Conservation (phyloP, 2,888 invertebrate genomes). For the Thymelicus sylvestris region DNA sequence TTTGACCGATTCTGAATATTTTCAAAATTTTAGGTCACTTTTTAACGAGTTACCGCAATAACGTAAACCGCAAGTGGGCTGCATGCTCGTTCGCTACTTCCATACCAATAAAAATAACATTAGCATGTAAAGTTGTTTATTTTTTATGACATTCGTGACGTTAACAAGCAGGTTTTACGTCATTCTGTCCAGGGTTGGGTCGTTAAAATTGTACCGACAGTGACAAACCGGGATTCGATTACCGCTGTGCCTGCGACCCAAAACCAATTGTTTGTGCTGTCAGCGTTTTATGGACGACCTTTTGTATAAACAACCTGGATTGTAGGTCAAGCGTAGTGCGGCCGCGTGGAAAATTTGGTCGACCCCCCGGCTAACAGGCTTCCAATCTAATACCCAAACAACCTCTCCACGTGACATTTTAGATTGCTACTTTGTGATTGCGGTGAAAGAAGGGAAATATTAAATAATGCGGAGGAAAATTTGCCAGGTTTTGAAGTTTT, state of each 20-base stretch:
- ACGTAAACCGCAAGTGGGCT: too few relatives aligned
- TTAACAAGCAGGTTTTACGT: constrained; percentile 8
- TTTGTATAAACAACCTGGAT: constrained; percentile 54
- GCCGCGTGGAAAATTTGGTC: constrained; percentile 57
- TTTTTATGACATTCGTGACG: constrained; percentile 12
- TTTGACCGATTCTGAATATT: too few relatives aligned
- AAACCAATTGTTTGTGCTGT: constrained; percentile 52
- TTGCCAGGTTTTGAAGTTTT: constrained; percentile 3
- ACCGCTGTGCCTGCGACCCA: constrained; percentile 46
- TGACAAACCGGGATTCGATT: constrained; percentile 46
- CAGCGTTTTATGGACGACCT: constrained; percentile 57
- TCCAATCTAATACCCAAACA: constrained; percentile 37
- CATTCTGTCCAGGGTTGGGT: constrained; percentile 10
- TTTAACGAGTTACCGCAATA: too few relatives aligned
- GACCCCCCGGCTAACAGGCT: constrained; percentile 17
- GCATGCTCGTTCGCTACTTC: not conserved
- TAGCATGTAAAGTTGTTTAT: not conserved
- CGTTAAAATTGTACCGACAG: constrained; percentile 7
- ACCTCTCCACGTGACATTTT: constrained; percentile 46
- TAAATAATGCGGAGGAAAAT: not conserved
- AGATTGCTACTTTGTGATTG: constrained; percentile 35
- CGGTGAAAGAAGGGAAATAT: constrained; percentile 36
- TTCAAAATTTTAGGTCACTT: too few relatives aligned
- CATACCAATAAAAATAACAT: constrained; percentile 6
- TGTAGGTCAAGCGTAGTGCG: constrained; percentile 55